Conservation (phyloP, 2,888 invertebrate species). For the Pherbina coryleti region DNA sequence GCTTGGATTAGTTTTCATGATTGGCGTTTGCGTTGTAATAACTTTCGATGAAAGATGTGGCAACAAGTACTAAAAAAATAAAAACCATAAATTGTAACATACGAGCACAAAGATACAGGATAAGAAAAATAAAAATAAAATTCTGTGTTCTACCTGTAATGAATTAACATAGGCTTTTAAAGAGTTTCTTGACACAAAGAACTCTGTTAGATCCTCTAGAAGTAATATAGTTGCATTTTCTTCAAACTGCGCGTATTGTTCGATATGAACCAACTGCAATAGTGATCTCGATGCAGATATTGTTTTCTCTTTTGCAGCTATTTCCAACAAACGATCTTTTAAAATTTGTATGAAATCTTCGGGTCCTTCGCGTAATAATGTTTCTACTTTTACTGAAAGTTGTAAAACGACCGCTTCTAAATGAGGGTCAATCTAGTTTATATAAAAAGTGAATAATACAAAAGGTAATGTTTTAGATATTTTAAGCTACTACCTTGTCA, state of each 20-base stretch:
- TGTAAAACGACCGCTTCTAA: slow-evolving; percentile 54
- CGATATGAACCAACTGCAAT: slow-evolving; percentile 52
- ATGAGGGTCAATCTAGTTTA: slow-evolving; percentile 39
- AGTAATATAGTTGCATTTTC: slow-evolving; percentile 61
- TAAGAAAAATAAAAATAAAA: not conserved
- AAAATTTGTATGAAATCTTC: slow-evolving; percentile 54
- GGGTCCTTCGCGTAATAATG: slow-evolving; percentile 55
- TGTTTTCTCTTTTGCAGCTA: slow-evolving; percentile 51
- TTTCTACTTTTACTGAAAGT: slow-evolving; percentile 56
- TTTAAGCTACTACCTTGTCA: slow-evolving; percentile 41
- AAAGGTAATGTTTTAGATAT: slow-evolving; percentile 8
- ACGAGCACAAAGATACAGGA: not conserved
- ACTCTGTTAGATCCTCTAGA: slow-evolving; percentile 60
- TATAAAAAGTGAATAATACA: not conserved
- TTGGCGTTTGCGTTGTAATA: slow-evolving; percentile 53
- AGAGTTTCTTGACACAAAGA: slow-evolving; percentile 52
- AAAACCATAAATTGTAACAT: slow-evolving; percentile 10
- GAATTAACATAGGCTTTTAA: slow-evolving; percentile 58
- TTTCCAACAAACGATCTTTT: slow-evolving; percentile 57
- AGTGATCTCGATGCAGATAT: slow-evolving; percentile 57
- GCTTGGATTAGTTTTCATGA: slow-evolving; percentile 57
- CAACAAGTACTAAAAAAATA: slow-evolving; percentile 55
- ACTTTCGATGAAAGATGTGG: slow-evolving; percentile 58
- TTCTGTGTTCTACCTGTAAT: slow-evolving; percentile 54
- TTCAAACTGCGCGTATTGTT: slow-evolving; percentile 59